A percentile compares a stretch with the other conserved stretches of the same genome.
Conservation (phyloP, 2,888 invertebrate genomes). For the Pseudoips prasinana region DNA sequence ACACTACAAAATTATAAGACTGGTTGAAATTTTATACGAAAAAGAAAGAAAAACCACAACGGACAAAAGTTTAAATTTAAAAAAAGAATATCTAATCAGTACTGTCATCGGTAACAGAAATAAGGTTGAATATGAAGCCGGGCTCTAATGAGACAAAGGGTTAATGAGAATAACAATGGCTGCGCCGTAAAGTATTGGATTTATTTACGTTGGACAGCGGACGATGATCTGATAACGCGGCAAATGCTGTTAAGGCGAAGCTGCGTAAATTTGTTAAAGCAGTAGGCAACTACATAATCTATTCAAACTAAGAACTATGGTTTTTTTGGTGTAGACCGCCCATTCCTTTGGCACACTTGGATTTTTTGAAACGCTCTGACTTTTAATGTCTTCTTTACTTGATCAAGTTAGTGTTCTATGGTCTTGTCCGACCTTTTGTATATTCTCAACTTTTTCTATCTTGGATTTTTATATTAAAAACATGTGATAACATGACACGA, state of each 20-base stretch:
- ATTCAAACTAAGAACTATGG: no score
- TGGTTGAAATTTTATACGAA: slow-evolving; percentile 36
- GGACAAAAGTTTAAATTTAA: slow-evolving; percentile 36
- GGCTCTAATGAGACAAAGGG: slow-evolving; percentile 79
- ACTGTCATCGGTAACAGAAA: slow-evolving; percentile 70
- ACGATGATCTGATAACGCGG: slow-evolving; percentile 71
- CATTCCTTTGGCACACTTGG: no score
- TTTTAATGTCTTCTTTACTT: no score
- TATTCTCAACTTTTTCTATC: no score
- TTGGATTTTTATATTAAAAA: no score
- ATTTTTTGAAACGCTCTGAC: no score
- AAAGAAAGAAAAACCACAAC: slow-evolving; percentile 42
- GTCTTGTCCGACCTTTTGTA: no score
- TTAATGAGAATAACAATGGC: slow-evolving; percentile 79
- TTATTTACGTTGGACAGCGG: slow-evolving; percentile 70
- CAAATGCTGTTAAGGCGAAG: slow-evolving; percentile 64
- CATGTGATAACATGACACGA: no score
- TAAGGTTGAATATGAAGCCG: slow-evolving; percentile 70
- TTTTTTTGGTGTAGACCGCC: no score
- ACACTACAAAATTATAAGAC: slow-evolving; percentile 38
- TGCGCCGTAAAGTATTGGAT: slow-evolving; percentile 74
- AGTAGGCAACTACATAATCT: no score
- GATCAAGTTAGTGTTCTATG: no score
- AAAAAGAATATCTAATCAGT: slow-evolving; percentile 63
- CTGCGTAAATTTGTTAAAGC: no score